These are phyloP conservation scores for Uromys caudimaculatus DNA, from an alignment of 2,797 vertebrate species.

Conservation along the genomic window DNA sequence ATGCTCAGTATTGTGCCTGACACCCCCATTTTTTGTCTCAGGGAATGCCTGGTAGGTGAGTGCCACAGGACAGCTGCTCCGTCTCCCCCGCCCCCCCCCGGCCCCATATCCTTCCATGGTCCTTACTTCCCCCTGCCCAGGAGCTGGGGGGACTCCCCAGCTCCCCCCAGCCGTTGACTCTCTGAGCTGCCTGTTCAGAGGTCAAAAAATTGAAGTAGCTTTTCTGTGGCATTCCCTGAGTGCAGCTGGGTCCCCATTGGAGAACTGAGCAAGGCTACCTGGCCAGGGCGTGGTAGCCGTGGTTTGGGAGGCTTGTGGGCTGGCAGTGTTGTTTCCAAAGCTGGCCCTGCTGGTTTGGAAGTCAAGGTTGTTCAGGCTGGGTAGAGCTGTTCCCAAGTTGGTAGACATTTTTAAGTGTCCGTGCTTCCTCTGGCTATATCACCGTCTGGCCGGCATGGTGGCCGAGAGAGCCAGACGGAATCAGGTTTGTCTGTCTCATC, in stretches of 20 bases:
- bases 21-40: neutral
- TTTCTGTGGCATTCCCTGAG: neutral
- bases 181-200: slow-evolving; percentile 23
- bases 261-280: neutral
- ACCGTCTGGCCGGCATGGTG: neutral
- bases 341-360: neutral
- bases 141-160: too few relatives aligned
- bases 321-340: neutral
- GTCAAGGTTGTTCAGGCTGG: neutral
- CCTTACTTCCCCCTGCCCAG: neutral
- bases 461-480: neutral
- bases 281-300: neutral
- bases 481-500: neutral
- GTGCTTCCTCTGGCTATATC: neutral
- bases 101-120: neutral
- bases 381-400: neutral
- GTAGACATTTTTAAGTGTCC: neutral
- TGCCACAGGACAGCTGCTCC: accelerated
- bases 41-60: neutral
- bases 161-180: slow-evolving; percentile 38
- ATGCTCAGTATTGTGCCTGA: neutral
- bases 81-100: neutral
- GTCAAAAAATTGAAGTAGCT: slow-evolving; percentile 56
- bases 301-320: neutral
- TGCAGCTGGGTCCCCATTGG: neutral